Conservation (phyloP, 2,888 invertebrate species). For the Oegoconia quadripuncta region DNA sequence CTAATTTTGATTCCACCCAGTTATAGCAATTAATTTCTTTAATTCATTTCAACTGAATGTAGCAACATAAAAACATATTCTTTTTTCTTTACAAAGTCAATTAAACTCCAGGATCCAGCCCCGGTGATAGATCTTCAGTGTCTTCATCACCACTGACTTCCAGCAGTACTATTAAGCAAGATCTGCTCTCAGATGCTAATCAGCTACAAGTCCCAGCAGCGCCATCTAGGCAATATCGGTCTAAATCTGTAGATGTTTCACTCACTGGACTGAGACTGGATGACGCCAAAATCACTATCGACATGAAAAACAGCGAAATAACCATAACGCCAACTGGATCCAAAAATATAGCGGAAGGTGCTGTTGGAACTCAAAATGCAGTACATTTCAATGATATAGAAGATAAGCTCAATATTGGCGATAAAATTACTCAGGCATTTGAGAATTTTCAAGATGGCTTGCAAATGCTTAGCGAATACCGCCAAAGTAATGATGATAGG, state of each 20-base stretch:
- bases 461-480: constrained; percentile 51
- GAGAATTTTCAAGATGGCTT: constrained; percentile 63
- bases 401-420: constrained; percentile 58
- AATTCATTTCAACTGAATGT: no score
- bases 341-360: constrained; percentile 39
- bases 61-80: no score
- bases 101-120: constrained; percentile 64
- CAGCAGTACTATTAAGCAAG: constrained; percentile 48
- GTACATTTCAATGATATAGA: constrained; percentile 49
- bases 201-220: constrained; percentile 57
- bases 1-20: no score
- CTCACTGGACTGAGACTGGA: constrained; percentile 54
- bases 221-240: constrained; percentile 68
- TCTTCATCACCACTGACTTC: constrained; percentile 64
- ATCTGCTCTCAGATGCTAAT: constrained; percentile 44
- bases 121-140: constrained; percentile 62
- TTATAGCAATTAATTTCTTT: no score
- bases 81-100: constrained; percentile 34
- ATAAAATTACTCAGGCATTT: constrained; percentile 53
- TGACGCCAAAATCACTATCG: constrained; percentile 63
- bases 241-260: constrained; percentile 78
- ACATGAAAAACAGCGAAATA: constrained; percentile 65
- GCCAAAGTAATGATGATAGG: constrained; percentile 37
- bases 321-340: constrained; percentile 62
- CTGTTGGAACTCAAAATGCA: constrained; percentile 27